Base-by-base conservation (phyloP, 2,797 vertebrate species). In the Loris lydekkerianus region DNA sequence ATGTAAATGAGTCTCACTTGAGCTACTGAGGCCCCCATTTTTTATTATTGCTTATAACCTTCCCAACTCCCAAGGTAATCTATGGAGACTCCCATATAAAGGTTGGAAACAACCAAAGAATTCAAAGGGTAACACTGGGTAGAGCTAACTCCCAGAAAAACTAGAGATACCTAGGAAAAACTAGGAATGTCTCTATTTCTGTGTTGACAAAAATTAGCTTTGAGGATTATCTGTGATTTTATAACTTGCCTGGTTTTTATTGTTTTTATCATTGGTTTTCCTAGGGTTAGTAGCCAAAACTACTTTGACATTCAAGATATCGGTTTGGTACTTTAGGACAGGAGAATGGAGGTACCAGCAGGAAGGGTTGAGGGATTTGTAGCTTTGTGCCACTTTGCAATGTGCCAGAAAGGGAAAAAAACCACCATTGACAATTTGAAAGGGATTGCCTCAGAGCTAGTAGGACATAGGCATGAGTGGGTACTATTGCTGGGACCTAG, bases 1-100 rank as follows among this genome's bases (percentile, higher is more conserved):
- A 63, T 90, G 3, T 67, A 82, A 91, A 40, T 76, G 17, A 90
- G n/a, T 83, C 40, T 96, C n/a, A 40, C 4, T 92, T 93, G 61
- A 63, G 15, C 11, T 92, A 0, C 49, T 84, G 56, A 31, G 53
- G 31, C 46, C 29, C 14, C 10, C 14, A 0, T 67, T 93, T 91
- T 89, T 49, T 17, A 1, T 89, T 89, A 14, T 18, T 95, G 20
- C 6, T 77, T 75, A 8, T 78, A 93, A 34, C 21, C 25, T 25
- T 88, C 14, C 29, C n/a, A 73, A 17, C 9, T 95, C 37, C 56
- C 23, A 86, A 25, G 21, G 69, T 17, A 37, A 7, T 84, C 15
- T 75, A 2, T 77, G 70, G 82, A 85, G 9, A 65, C 29, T 86
- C 82, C 20, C 34, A 23, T 67, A 56, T 34, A 34, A 60, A 69